These are phyloP conservation scores for Netelia virgata DNA, from an alignment of 2,888 invertebrate genomes.

Conservation along the genomic window DNA sequence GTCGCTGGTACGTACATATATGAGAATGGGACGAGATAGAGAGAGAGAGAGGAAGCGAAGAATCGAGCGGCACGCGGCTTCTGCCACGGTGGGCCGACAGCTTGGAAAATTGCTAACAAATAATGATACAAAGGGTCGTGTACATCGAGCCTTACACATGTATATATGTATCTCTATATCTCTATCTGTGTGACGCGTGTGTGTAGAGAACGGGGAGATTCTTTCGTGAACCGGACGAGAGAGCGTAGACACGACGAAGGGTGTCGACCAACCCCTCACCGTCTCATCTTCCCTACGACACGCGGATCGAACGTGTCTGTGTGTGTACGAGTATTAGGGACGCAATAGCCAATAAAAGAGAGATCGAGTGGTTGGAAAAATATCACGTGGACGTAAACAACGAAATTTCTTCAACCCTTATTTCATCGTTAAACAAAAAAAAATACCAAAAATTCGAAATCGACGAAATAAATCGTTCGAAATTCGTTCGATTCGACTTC, in stretches of 20 bases:
- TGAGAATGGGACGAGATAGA: slow-evolving; percentile 18
- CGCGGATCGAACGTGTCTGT: neutral
- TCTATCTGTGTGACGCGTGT: neutral
- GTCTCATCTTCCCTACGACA: slow-evolving; percentile 9
- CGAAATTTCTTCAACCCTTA: neutral
- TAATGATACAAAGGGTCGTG: slow-evolving; percentile 78
- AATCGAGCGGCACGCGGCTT: slow-evolving; percentile 71
- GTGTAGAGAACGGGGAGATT: slow-evolving; percentile 40
- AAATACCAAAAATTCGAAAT: too few species aligned
- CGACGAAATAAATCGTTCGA: too few species aligned
- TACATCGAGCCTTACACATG: neutral
- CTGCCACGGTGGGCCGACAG: slow-evolving; percentile 77
- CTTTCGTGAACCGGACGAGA: slow-evolving; percentile 64
- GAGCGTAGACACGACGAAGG: slow-evolving; percentile 45
- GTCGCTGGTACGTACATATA: slow-evolving; percentile 71
- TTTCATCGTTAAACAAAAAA: neutral
- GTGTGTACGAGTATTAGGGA: slow-evolving; percentile 35
- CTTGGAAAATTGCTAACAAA: slow-evolving; percentile 85
- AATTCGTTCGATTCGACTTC: too few species aligned
- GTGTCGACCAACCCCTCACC: slow-evolving; percentile 62
- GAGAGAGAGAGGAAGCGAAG: slow-evolving; percentile 57
- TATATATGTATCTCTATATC: neutral
- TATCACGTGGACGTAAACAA: neutral
- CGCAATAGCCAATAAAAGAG: slow-evolving; percentile 6
- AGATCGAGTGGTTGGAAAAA: neutral